Base-by-base conservation (phyloP, 2,888 invertebrate species). In the Tetragonisca angustula region DNA sequence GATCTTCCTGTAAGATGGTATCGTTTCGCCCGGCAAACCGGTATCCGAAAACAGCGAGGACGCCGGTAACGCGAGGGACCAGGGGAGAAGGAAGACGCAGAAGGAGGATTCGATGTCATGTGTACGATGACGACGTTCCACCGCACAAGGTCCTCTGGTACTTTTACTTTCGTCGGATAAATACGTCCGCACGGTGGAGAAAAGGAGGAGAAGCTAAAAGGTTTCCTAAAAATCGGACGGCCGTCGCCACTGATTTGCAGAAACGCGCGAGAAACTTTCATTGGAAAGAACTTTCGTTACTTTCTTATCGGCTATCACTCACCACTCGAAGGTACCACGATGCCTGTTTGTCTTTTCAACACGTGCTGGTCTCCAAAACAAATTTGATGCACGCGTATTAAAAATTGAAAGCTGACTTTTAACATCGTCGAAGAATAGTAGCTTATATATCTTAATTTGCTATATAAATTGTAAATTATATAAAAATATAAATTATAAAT, bases 261-360 rank as follows among this genome's bases (percentile, higher is more conserved):
- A n/a, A n/a, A n/a, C n/a, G n/a, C n/a, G 80, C 87, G 85, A 43
- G 77, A 90, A 93, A 93, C 93, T 93, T 93, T 93, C 93, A 91
- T 93, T 54, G 88, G 2, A 9, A 71, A 80, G 82, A 27, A 93
- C 93, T 93, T 93, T 93, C 93, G 89, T 93, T 91, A 91, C 93
- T 93, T 93, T 93, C 92, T 93, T 93, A 90, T 91, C 91, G 90
- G 91, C 88, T 91, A 90, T 92, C 91, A 92, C 91, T 87, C 91
- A 92, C 5, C 56, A 15, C 56, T 59, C 56, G 5, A 59, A 59
- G 15, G n/a, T 56, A n/a, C 2, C n/a, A 5, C 4, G 13, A 15
- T n/a, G 13, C 5, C 15, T 56, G 56, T 15, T 56, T n/a, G 5
- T n/a, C 27, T 27, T 56, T 56, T 13, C 5, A n/a, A 56, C n/a